Conservation (phyloP, 2,888 invertebrate species). For the Drosophila macrospina region DNA sequence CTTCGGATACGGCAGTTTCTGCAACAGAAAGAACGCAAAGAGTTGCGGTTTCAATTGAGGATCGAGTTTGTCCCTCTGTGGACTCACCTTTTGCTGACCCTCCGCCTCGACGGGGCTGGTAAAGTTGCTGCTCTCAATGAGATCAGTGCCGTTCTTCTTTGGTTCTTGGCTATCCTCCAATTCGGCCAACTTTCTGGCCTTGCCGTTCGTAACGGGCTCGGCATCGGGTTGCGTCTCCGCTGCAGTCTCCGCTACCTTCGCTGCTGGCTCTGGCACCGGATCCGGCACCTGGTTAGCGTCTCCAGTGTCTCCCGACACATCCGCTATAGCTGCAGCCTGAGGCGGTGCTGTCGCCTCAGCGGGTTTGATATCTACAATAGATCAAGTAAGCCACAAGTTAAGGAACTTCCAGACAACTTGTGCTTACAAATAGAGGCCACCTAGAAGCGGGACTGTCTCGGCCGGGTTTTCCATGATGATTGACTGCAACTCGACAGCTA, state of each 20-base stretch:
- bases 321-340: slow-evolving; percentile 5
- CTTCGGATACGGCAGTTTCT: slow-evolving; percentile 88
- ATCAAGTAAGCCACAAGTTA: slow-evolving; percentile 1
- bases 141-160: slow-evolving; percentile 53
- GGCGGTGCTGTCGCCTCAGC: slow-evolving; percentile 30
- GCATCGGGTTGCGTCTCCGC: not conserved
- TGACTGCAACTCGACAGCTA: slow-evolving; percentile 2
- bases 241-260: not conserved
- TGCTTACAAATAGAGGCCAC: slow-evolving; percentile 31
- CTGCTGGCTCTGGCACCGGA: not conserved
- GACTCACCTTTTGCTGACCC: slow-evolving; percentile 80
- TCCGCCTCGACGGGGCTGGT: slow-evolving; percentile 74
- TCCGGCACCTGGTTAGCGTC: not conserved
- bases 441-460: slow-evolving; percentile 67
- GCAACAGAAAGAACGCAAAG: slow-evolving; percentile 3
- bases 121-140: slow-evolving; percentile 36
- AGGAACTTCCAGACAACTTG: not conserved
- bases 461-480: slow-evolving; percentile 46
- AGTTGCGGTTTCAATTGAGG: not conserved
- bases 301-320: slow-evolving; percentile 5
- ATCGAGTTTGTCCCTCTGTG: not conserved
- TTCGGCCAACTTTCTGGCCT: slow-evolving; percentile 33
- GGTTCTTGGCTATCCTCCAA: slow-evolving; percentile 1
- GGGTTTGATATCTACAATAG: slow-evolving; percentile 57
- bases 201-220: slow-evolving; percentile 40